Percentiles rank a stretch among this genome's conserved stretches.
Conservation (phyloP, 2,888 invertebrate genomes). For the Ypsolopha sequella region DNA sequence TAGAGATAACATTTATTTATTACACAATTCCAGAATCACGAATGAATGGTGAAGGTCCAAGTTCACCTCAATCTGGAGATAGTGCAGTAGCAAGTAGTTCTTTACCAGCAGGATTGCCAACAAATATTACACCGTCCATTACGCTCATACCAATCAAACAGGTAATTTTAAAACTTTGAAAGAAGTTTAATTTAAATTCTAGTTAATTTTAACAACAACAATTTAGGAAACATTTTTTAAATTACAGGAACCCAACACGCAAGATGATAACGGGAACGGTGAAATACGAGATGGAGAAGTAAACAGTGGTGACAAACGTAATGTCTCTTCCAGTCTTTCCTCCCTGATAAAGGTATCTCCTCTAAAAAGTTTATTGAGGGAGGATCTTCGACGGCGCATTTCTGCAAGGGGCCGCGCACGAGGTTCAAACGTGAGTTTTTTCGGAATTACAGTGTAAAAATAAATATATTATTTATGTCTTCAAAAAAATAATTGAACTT, state of each 20-base stretch:
- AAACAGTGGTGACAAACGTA: constrained; percentile 51
- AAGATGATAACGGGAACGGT: constrained; percentile 37
- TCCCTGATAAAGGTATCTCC: constrained; percentile 88
- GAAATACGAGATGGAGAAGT: constrained; percentile 42
- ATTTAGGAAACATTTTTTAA: too few species aligned
- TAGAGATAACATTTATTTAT: too few species aligned
- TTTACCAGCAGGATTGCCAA: constrained; percentile 65
- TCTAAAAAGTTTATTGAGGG: constrained; percentile 84
- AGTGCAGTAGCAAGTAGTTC: constrained; percentile 83
- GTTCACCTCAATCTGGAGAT: constrained; percentile 86
- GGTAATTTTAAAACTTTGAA: constrained; percentile 33
- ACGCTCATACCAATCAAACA: constrained; percentile 90
- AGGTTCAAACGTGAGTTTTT: constrained; percentile 50
- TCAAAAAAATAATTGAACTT: background rate
- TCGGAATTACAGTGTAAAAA: constrained; percentile 4
- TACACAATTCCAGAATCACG: constrained; percentile 41
- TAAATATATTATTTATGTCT: background rate
- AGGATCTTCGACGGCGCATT: constrained; percentile 86
- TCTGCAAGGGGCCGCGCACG: constrained; percentile 76
- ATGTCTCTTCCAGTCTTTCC: constrained; percentile 77
- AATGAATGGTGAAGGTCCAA: constrained; percentile 77
- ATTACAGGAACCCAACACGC: constrained; percentile 42
- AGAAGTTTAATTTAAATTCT: too few species aligned
- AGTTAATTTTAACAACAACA: too few species aligned
- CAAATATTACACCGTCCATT: constrained; percentile 85